Percentiles rank a stretch among this genome's conserved stretches.
phyloP scores from a whole-genome alignment of 1,140 invertebrate genomes.

The Trachymyrmex septentrionalis region DNA sequence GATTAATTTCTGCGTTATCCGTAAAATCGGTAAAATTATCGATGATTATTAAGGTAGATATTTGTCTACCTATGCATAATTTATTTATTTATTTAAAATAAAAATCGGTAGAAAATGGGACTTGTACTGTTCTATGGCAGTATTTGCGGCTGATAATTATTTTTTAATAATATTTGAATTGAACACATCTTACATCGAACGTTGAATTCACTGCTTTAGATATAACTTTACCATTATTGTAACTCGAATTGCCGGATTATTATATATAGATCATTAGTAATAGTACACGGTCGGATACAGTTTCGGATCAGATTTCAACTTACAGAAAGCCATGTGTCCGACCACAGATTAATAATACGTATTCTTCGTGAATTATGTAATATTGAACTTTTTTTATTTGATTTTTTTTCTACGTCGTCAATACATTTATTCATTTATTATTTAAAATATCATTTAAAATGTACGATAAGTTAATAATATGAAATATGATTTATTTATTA shows the following conservation, averaged over 20 bases:
- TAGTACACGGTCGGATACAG: neutral
- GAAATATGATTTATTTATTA: neutral
- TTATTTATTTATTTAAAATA: neutral
- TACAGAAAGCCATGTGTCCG: neutral
- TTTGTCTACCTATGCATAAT: neutral
- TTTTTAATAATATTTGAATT: neutral
- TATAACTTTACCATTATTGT: neutral
- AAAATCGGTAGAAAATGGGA: neutral
- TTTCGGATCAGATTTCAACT: neutral
- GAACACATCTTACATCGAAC: too few species aligned
- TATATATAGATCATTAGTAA: neutral
- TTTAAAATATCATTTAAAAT: neutral
- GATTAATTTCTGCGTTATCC: neutral
- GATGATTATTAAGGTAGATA: neutral
- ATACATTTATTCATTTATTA: neutral
- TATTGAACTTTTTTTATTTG: neutral
- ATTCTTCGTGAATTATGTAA: neutral
- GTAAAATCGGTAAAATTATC: neutral
- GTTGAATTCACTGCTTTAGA: neutral
- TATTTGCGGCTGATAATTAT: neutral
- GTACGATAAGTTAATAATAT: too few species aligned
- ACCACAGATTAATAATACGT: neutral
- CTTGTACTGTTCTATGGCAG: neutral
- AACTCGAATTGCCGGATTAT: neutral
- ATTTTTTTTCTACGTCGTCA: neutral